Base-by-base conservation (phyloP, 2,797 vertebrate genomes). In the Pangasius larnaudii region DNA sequence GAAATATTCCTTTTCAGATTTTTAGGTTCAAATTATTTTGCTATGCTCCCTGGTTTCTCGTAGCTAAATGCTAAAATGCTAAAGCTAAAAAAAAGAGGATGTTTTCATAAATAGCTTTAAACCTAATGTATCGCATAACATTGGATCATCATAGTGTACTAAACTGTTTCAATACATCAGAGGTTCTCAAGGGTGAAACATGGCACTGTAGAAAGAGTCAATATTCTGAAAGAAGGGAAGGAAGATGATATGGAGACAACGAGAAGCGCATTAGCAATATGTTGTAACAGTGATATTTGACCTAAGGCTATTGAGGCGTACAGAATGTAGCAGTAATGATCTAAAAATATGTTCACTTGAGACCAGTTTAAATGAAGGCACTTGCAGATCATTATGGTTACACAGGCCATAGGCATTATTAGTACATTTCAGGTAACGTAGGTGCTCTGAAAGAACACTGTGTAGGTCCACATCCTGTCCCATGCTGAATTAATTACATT, bases 361-460 rank as follows among this genome's bases (percentile, higher is more conserved):
- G 30, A 56, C 14, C 77, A 56, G 51, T 56, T 56, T 19, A 33
- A 79, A 3, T 4, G 30, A 56, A 56, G 51, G 51, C 9, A 22
- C 51, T 56, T 79, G 77, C 30, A 33, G 18, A 79, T 79, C n/a
- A 22, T 56, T 79, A 79, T 22, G 51, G 77, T 79, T 79, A 79
- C 77, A 33, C 51, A 36, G 33, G 53, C 78, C 18, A 2, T 22
- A 10, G 51, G 27, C 27, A 8, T 18, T 78, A 30, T 33, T 78
- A 33, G 30, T 58, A 14, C 33, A 80, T 39, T 80, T 80, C 53
- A 80, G 53, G 33, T 39, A 59, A 39, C 0, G 1, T 58, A 58
- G 33, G 3, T 58, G 53, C 19, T 14, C 22, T 39, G 78, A 33
- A 58, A 24, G 33, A 14, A 1, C 33, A 24, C 46, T 4, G 10